Evolutionary conservation across 2,888 invertebrate genomes (phyloP), one percentile per base, ranked within the genome.

Genomic region (Strigamia transsilvanica): DNA sequence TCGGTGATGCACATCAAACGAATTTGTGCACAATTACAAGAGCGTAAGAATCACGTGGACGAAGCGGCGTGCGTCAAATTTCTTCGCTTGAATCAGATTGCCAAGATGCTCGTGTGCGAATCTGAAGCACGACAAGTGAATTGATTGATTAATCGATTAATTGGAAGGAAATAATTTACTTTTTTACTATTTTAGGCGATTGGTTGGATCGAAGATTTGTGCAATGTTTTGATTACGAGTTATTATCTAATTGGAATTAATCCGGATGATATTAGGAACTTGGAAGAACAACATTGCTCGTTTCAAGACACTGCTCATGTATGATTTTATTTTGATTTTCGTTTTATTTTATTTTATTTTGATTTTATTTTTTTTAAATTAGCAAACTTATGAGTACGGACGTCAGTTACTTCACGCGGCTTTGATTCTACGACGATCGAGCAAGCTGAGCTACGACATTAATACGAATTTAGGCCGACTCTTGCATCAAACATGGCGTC

Each of bases 331-430:
- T 51, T 10, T 51, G 3, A 7, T 18, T 51, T 51, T 51, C 12
- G 18, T 51, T 13, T 10, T 18, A 51, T 13, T 51, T 51, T 51
- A 3, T 2, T 10, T 18, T 18, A 10, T 13, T 51, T 18, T 18
- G 12, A n/a, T n/a, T n/a, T n/a, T n/a, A n/a, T n/a, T n/a, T n/a
- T 13, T 82, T 56, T 10, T 82, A 66, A 38, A 38, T 27, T 87
- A 94, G 94, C 93, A 93, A 80, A 94, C 94, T 21, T 94, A 92
- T 87, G 93, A 94, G 85, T 95, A 94, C 86, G 94, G 94, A 18
- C 92, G 92, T 85, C 94, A 94, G 88, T 88, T 94, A 83, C 88
- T 94, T 80, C 92, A 93, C 85, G 94, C 94, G 4, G 92, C 94
- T 1, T 88, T 93, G 81, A 91, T 93, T 15, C 87, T 95, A 83